Evolutionary conservation across 2,888 invertebrate species (phyloP), one percentile per base, ranked within the genome.

Genomic region (Ctenicera cuprea): DNA sequence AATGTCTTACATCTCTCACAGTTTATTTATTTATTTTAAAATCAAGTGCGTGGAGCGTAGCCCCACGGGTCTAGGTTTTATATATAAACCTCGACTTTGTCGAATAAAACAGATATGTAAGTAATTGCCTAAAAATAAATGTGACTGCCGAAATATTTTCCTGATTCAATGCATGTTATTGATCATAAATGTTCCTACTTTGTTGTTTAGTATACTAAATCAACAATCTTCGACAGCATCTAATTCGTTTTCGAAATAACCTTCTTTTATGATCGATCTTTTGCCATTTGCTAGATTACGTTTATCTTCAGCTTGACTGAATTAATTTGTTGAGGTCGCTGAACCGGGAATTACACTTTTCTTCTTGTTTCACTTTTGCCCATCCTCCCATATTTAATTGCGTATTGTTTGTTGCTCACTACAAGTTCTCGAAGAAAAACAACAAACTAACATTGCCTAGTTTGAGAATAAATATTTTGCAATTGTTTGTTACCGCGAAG

Each of bases 311-410:
- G 41, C 14, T 48, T 48, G 18, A 14, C 26, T 54, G 14, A 30
- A 54, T 54, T 54, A 54, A 30, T 54, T 33, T 14, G 4, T 12
- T 12, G 30, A 54, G 54, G 26, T 54, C 54, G 54, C 3, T 54
- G 54, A 54, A 54, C 54, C 16, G 30, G 30, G 54, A 54, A 54
- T 52, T 54, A 14, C n/a, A n/a, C 30, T 30, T 30, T 54, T 22
- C 30, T 54, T 30, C 30, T 30, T 50, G 20, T 50, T 20, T 50
- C 50, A 22, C 30, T 30, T 22, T 26, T 50, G 14, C 30, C 30
- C 54, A 54, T 54, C 54, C 14, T 54, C 54, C 16, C 14, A 54
- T 54, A 30, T 54, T 54, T 54, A 54, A 54, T 52, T 52, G 48
- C 48, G 20, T 48, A 48, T 48, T 48, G 48, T 48, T 14, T 14